Conservation (phyloP, 92 coral and sea anemone species). For the Phenganax stokvisi region DNA sequence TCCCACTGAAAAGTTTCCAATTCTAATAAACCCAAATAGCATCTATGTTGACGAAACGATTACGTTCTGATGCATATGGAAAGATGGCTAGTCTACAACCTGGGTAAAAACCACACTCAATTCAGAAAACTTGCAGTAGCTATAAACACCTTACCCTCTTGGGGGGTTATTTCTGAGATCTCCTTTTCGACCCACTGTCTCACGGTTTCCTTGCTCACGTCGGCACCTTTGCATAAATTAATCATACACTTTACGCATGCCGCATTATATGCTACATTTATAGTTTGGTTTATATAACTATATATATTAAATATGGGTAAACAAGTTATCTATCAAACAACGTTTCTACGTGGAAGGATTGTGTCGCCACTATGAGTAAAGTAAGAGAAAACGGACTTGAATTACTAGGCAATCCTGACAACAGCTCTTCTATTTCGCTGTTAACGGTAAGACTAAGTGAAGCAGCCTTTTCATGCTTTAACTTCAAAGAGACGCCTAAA, state of each 20-base stretch:
- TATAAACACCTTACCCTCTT: background rate
- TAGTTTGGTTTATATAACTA: background rate
- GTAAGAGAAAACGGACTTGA: too few relatives aligned
- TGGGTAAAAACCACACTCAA: too few relatives aligned
- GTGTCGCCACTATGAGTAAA: too few relatives aligned
- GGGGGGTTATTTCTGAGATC: background rate
- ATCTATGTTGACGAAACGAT: background rate
- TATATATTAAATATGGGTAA: background rate
- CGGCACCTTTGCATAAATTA: background rate
- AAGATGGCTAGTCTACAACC: too few relatives aligned
- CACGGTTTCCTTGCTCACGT: conserved; percentile 14
- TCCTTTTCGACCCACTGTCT: background rate
- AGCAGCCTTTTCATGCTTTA: conserved; percentile 6
- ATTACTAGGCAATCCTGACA: background rate
- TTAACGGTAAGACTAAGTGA: background rate
- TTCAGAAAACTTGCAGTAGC: too few relatives aligned
- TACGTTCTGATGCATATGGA: too few relatives aligned
- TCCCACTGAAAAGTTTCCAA: background rate
- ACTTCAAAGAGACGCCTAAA: conserved; percentile 1
- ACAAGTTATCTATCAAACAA: too few relatives aligned
- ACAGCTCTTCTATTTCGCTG: background rate
- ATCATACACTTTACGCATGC: background rate
- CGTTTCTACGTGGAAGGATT: too few relatives aligned
- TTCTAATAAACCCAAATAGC: background rate
- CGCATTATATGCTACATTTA: background rate